phyloP scores from a whole-genome alignment of 2,888 invertebrate species.

The Polymixis flavicincta region DNA sequence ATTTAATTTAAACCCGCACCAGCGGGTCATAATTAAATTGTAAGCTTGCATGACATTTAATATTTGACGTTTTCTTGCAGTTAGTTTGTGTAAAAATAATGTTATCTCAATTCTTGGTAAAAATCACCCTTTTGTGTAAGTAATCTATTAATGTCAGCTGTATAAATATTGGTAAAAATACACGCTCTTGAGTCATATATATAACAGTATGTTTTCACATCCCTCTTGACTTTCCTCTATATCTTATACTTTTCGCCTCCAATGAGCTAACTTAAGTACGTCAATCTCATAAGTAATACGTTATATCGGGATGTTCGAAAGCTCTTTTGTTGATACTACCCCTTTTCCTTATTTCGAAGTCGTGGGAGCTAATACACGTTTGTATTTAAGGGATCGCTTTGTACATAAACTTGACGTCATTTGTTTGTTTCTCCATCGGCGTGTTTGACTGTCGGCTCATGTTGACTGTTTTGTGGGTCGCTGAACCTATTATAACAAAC shows the following conservation, averaged over 20 bases:
- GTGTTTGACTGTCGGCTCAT: slow-evolving; percentile 19
- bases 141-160: neutral
- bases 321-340: slow-evolving; percentile 48
- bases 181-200: slow-evolving; percentile 8
- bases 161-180: neutral
- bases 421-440: slow-evolving; percentile 28
- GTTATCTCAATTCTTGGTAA: neutral
- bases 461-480: slow-evolving; percentile 8
- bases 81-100: too few species aligned
- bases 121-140: too few species aligned
- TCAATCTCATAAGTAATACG: slow-evolving; percentile 61
- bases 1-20: too few species aligned
- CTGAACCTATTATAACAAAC: slow-evolving; percentile 1
- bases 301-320: slow-evolving; percentile 43
- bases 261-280: slow-evolving; percentile 45
- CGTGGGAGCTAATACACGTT: slow-evolving; percentile 32
- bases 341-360: slow-evolving; percentile 56
- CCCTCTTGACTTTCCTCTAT: slow-evolving; percentile 35
- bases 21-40: too few species aligned
- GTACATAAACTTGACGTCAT: slow-evolving; percentile 26
- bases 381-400: slow-evolving; percentile 34
- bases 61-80: too few species aligned
- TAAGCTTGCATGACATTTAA: too few species aligned
- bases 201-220: slow-evolving; percentile 45
- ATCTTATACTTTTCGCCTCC: slow-evolving; percentile 51